Percentiles rank a stretch among this genome's conserved stretches.
Conservation (phyloP, 2,113 vertebrate species). For the Chinchilla lanigera region DNA sequence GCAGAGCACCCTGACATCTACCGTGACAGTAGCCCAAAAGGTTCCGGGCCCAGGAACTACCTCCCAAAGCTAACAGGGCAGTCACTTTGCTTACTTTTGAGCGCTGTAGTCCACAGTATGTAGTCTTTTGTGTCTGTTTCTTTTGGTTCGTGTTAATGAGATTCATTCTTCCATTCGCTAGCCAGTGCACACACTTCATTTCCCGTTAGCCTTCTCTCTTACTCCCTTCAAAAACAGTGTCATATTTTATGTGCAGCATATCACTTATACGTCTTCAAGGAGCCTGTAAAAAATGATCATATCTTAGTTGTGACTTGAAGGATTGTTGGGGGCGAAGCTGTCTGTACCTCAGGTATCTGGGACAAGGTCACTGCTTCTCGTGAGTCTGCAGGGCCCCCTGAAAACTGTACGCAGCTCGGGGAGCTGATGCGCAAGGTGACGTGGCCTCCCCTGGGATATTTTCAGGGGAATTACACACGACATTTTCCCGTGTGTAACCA, state of each 20-base stretch:
- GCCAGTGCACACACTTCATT: neutral
- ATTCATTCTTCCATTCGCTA: neutral
- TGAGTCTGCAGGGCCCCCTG: no score
- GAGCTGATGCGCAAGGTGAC: no score
- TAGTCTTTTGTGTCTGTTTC: neutral
- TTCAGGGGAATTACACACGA: no score
- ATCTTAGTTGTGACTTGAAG: slow-evolving; percentile 19
- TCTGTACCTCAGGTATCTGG: no score
- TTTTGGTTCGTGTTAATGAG: neutral
- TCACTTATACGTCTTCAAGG: neutral
- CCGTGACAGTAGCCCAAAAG: neutral
- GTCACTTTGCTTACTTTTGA: neutral
- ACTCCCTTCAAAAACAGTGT: neutral
- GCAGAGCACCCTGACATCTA: neutral
- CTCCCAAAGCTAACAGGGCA: neutral
- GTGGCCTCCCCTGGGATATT: no score
- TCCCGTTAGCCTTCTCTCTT: neutral
- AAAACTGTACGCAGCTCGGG: no score
- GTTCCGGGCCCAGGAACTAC: neutral
- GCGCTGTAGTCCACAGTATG: accelerated
- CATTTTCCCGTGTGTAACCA: no score
- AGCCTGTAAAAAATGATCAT: neutral
- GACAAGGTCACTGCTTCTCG: no score
- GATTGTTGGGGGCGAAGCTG: neutral
- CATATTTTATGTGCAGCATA: neutral